Base-by-base conservation (phyloP, 2,888 invertebrate genomes). In the Mesochorus sp. region DNA sequence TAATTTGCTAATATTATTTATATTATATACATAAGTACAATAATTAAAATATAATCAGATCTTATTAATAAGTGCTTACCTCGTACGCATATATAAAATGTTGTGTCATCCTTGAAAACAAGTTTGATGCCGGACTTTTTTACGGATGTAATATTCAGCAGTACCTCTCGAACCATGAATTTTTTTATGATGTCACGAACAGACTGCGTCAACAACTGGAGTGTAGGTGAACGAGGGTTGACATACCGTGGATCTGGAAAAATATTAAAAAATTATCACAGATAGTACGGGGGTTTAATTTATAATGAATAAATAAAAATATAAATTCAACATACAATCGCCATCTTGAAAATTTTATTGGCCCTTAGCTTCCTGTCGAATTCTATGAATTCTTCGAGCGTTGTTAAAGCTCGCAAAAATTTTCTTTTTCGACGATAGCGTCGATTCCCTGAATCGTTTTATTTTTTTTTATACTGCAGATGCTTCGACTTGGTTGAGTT, bases 301-400 rank as follows among this genome's bases (percentile, higher is more conserved):
- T 37, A 14, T 34, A 39, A 12, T 6, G 19, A 5, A 31, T 21
- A 24, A 5, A 5, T 21, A 17, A 39, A n/a, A 12, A 24, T 59
- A n/a, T n/a, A n/a, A n/a, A n/a, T n/a, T 31, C 3, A 62, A 12
- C 17, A 47, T 64, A 64, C 62, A 3, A 64, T 64, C 21, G 31
- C 37, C 12, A n/a, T 12, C 10, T 19, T 31, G 21, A 64, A 10
- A 19, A n/a, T 21, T 49, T 21, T 49, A 47, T 64, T 12, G 1
- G 17, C n/a, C 21, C 49, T 49, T 2, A 64, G 34, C 24, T 64
- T 49, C 0, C 55, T 42, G 44, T 55, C 68, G 31, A 68, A 68
- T 8, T 14, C 42, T 10, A 17, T 8, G 28, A 68, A 68, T 1
- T 55, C 44, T 8, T 42, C 14, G 17, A 68, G n/a, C 5, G 55